These are phyloP conservation scores for Flexamia atlantica DNA, from an alignment of 2,888 invertebrate species.

Conservation along the genomic window DNA sequence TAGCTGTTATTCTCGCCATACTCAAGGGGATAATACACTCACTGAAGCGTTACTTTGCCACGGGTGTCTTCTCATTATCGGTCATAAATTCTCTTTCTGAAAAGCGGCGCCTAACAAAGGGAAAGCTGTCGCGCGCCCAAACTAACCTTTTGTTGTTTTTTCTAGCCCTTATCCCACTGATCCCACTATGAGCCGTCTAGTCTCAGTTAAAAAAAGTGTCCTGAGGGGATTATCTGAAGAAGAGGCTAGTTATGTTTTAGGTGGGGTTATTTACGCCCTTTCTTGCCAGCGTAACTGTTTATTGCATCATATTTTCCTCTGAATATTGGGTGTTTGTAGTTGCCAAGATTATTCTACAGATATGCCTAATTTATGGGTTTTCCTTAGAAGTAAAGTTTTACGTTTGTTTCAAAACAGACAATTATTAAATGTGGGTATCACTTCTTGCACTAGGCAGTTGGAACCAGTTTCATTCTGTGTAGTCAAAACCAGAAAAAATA, in stretches of 20 bases:
- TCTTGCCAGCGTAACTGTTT: not conserved
- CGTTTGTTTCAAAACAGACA: too few relatives aligned
- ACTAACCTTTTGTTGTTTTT: slow-evolving; percentile 40
- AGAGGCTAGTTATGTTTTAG: not conserved
- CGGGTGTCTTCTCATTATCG: slow-evolving; percentile 34
- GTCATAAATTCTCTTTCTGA: slow-evolving; percentile 26
- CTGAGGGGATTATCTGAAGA: not conserved
- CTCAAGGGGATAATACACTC: slow-evolving; percentile 8
- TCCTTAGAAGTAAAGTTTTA: too few relatives aligned
- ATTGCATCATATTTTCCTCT: not conserved
- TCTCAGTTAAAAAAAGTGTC: not conserved
- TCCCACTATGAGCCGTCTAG: not conserved
- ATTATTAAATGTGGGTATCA: too few relatives aligned
- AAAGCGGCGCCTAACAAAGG: slow-evolving; percentile 26
- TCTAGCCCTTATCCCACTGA: slow-evolving; percentile 21
- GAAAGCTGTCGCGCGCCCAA: slow-evolving; percentile 36
- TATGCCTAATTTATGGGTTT: too few relatives aligned
- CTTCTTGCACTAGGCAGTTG: too few relatives aligned
- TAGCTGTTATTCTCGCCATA: too few relatives aligned
- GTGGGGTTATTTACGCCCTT: not conserved
- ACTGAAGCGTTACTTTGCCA: slow-evolving; percentile 7
- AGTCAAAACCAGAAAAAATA: too few relatives aligned
- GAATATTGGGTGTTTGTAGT: too few relatives aligned
- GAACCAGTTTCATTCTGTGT: too few relatives aligned
- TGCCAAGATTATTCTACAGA: too few relatives aligned